Percentiles rank a stretch among this genome's conserved stretches.
phyloP scores from a whole-genome alignment of 2,797 vertebrate species.

The Lacerta agilis region DNA sequence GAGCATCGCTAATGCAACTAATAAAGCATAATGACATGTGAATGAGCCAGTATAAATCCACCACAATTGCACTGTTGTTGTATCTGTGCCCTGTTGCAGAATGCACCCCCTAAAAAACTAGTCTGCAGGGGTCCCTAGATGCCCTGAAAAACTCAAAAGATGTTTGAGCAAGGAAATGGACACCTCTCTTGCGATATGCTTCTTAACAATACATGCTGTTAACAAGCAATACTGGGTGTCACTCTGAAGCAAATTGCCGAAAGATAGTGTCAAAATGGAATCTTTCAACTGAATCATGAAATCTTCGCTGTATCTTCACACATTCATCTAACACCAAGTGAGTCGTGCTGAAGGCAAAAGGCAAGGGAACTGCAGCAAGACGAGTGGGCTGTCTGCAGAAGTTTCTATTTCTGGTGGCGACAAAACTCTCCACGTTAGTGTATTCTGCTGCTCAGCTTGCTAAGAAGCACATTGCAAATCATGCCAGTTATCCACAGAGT shows the following conservation, averaged over 20 bases:
- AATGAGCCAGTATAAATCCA: too few relatives aligned
- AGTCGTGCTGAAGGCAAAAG: conserved; percentile 28
- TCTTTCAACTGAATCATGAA: conserved; percentile 15
- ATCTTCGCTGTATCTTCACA: neutral
- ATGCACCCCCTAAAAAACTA: too few relatives aligned
- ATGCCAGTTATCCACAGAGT: conserved; percentile 62
- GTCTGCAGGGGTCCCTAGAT: too few relatives aligned
- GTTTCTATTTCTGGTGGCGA: conserved; percentile 26
- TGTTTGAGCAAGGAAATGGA: neutral
- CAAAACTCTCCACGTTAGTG: conserved; percentile 25
- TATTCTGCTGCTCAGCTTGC: conserved; percentile 51
- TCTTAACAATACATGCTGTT: neutral
- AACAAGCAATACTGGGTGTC: neutral
- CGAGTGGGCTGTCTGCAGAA: conserved; percentile 21
- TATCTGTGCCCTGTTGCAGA: too few relatives aligned
- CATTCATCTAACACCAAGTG: conserved; percentile 10
- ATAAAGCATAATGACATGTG: too few relatives aligned
- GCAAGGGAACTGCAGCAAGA: conserved; percentile 28
- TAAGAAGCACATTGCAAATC: conserved; percentile 62
- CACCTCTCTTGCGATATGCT: neutral
- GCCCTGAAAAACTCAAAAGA: neutral
- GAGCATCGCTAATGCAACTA: too few relatives aligned
- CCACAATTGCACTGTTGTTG: too few relatives aligned
- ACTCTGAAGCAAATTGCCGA: conserved; percentile 38
- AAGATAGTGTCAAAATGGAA: neutral